Evolutionary conservation across 2,888 invertebrate species (phyloP), one percentile per base, ranked within the genome.

Genomic region (Ditula angustiorana): DNA sequence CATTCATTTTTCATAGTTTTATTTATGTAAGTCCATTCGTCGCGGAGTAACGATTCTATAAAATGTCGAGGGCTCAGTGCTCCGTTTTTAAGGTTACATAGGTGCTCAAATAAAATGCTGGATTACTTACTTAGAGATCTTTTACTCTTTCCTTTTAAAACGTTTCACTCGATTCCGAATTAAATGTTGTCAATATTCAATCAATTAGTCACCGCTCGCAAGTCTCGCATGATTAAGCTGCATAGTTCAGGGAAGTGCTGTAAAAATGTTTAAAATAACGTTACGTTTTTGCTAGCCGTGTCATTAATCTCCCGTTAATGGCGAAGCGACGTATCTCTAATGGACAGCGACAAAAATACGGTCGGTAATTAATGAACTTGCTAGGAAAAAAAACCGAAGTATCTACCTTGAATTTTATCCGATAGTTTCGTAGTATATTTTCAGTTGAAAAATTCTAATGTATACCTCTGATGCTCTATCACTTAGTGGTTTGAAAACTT

Each of bases 331-430:
- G 85, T 88, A 84, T 82, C 84, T 83, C 83, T 87, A 87, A 88
- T 88, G 87, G 87, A 86, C 85, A 87, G 82, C 76, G 86, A 85
- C 86, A 87, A 88, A 87, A 88, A 85, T 86, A 85, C 85, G 79
- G 71, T 75, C 78, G 67, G 77, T 87, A 87, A 88, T 88, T 87
- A 88, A 88, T 87, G 85, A 80, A 85, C 78, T 74, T 65, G 73
- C 75, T 77, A 67, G 73, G 77, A 77, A 78, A 79, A 81, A 76
- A 72, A 57, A 52, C 59, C 58, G 52, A 63, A 41, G 19, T 10
- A 5, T 26, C 37, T 64, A 67, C 70, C 65, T 67, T 63, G 60
- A 69, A 70, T 68, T 57, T 68, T 61, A 67, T 23, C 52, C 46
- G 60, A 37, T 61, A 59, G 57, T 58, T 52, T 24, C 47, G 46